Percentiles rank a stretch among this genome's conserved stretches.
Conservation (phyloP, 2,113 vertebrate genomes). For the Brachyhypopomus occidentalis region DNA sequence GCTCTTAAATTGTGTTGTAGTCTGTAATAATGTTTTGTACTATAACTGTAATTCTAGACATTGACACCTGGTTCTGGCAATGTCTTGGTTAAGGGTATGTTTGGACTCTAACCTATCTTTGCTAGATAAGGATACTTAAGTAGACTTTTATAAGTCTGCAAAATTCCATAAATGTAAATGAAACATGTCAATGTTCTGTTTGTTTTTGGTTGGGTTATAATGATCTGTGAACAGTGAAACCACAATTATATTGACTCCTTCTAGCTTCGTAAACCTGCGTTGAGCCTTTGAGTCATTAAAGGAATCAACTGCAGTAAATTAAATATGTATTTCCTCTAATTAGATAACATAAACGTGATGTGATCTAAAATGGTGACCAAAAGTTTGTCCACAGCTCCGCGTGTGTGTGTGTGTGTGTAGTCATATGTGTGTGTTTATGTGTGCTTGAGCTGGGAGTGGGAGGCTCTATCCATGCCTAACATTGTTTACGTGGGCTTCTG, state of each 20-base stretch:
- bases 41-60: too few relatives aligned
- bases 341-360: neutral
- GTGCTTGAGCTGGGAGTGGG: neutral
- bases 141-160: too few relatives aligned
- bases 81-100: too few relatives aligned
- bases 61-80: too few relatives aligned
- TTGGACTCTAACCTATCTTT: too few relatives aligned
- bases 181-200: too few relatives aligned
- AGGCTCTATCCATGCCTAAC: neutral
- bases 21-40: too few relatives aligned
- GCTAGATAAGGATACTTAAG: too few relatives aligned
- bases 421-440: neutral
- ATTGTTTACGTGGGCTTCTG: conserved; percentile 3
- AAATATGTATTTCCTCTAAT: neutral
- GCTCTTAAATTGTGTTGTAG: too few relatives aligned
- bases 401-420: neutral
- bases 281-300: neutral
- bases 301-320: neutral
- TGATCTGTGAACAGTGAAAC: too few relatives aligned
- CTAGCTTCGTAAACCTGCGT: neutral
- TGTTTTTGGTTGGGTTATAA: too few relatives aligned
- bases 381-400: neutral
- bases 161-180: too few relatives aligned
- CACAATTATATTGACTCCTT: neutral
- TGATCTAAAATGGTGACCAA: neutral